phyloP scores from a whole-genome alignment of 2,797 vertebrate species.

The Mormyrops boulengeri region DNA sequence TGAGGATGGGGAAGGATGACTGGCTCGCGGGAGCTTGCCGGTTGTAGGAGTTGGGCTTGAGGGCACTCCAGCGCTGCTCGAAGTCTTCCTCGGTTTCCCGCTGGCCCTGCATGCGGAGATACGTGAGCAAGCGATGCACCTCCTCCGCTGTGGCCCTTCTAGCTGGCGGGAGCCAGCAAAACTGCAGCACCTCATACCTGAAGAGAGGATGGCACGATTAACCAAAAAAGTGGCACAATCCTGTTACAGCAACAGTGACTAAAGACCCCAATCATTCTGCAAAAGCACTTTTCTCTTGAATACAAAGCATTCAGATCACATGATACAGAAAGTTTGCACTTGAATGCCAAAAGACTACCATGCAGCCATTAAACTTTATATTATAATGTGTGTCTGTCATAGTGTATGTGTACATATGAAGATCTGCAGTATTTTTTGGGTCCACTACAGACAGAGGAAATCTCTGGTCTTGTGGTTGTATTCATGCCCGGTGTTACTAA shows the following conservation, averaged over 20 bases:
- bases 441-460: not conserved
- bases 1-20: slow-evolving; percentile 88
- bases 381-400: not conserved
- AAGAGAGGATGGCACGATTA: not conserved
- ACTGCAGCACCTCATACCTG: slow-evolving; percentile 94
- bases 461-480: not conserved
- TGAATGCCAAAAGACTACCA: not conserved
- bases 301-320: not conserved
- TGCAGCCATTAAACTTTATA: not conserved
- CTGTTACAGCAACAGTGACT: not conserved
- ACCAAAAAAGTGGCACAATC: not conserved
- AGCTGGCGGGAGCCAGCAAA: slow-evolving; percentile 90
- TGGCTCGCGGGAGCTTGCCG: slow-evolving; percentile 71
- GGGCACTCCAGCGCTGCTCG: slow-evolving; percentile 90
- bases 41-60: slow-evolving; percentile 75
- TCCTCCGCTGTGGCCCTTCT: slow-evolving; percentile 90
- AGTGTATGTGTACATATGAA: not conserved
- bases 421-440: not conserved
- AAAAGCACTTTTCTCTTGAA: not conserved
- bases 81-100: slow-evolving; percentile 85
- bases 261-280: not conserved
- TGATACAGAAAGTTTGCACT: not conserved
- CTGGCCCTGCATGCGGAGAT: slow-evolving; percentile 94
- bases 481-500: not conserved
- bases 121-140: slow-evolving; percentile 86